phyloP scores from a whole-genome alignment of 2,888 invertebrate genomes.

The Drosophila hawaiiensis region DNA sequence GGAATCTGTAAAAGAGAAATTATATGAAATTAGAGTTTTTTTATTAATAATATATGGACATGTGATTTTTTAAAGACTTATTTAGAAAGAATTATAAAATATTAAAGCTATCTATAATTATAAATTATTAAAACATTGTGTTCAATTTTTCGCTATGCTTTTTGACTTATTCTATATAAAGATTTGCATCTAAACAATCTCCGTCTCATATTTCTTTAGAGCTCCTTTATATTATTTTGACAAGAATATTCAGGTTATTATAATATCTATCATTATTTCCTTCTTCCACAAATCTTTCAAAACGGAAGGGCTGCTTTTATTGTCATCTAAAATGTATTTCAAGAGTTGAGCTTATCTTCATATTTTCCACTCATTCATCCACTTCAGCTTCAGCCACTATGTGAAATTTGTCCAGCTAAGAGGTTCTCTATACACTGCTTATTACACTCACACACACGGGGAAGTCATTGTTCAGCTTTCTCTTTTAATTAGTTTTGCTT shows the following conservation, averaged over 20 bases:
- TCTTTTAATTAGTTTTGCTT: slow-evolving; percentile 74
- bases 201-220: not conserved
- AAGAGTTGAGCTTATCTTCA: not conserved
- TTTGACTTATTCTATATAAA: not conserved
- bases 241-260: not conserved
- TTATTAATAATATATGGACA: not conserved
- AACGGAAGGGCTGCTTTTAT: not conserved
- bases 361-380: not conserved
- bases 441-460: slow-evolving; percentile 3
- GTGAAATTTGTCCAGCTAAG: not conserved
- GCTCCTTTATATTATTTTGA: not conserved
- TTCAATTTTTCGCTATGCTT: too few relatives aligned
- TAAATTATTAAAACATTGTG: not conserved
- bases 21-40: not conserved
- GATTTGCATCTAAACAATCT: not conserved
- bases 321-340: not conserved
- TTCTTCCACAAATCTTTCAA: not conserved
- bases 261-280: not conserved
- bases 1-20: slow-evolving; percentile 54
- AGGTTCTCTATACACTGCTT: slow-evolving; percentile 27
- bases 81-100: not conserved
- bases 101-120: not conserved
- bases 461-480: slow-evolving; percentile 31
- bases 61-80: not conserved
- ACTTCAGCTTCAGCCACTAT: not conserved